Base-by-base conservation (phyloP, 2,888 invertebrate genomes). In the Hemaris fuciformis region DNA sequence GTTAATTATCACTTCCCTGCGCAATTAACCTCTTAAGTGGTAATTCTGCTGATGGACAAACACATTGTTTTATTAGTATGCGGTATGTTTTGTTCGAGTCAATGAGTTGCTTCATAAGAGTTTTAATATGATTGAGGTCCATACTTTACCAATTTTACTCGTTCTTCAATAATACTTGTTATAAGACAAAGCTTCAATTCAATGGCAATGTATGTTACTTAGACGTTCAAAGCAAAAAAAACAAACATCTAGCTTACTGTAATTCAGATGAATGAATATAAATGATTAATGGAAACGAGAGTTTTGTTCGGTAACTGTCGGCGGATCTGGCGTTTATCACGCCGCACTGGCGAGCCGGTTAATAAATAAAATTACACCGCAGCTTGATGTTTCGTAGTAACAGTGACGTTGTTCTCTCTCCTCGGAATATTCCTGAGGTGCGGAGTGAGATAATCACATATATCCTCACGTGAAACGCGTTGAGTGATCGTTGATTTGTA, bases 1-100 rank as follows among this genome's bases (percentile, higher is more conserved):
- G 85, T 86, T 88, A 81, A 89, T 90, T 87, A 88, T 82, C 86
- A 77, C 86, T 53, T 53, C 27, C 76, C 76, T 69, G 75, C 74
- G 69, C 73, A 78, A 83, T 83, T 82, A 42, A 31, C 41, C 46
- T 38, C 13, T 7, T 48, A 23, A 38, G 15, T 34, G 27, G 43
- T 45, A 48, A 48, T 60, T 25, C 23, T 48, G 20, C 18, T 45
- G 15, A 43, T 43, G 10, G 1, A 13, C 34, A 13, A n/a, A n/a
- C 2, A 38, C 38, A 38, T 38, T 38, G 38, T 38, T 38, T 10
- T 38, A n/a, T n/a, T n/a, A n/a, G n/a, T 10, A 38, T n/a, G n/a
- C 0, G 38, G n/a, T n/a, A n/a, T n/a, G n/a, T n/a, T n/a, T n/a
- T n/a, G n/a, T n/a, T n/a, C n/a, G n/a, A n/a, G n/a, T n/a, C n/a